phyloP scores from a whole-genome alignment of 2,113 vertebrate genomes.

The Xiphorhynchus elegans region DNA sequence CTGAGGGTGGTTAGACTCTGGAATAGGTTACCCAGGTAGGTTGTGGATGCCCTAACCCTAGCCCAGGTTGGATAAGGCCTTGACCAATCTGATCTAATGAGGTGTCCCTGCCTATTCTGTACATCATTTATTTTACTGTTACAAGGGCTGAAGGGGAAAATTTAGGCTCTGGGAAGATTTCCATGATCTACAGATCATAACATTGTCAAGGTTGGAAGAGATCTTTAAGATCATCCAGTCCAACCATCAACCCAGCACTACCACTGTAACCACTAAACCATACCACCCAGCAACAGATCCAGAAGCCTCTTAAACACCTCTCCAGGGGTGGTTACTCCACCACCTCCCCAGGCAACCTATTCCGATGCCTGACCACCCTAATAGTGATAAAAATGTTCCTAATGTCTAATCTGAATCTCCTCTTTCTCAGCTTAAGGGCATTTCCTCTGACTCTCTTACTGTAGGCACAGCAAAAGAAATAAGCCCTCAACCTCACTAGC shows the following conservation, averaged over 20 bases:
- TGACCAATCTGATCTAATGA: not conserved
- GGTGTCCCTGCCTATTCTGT: not conserved
- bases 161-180: not conserved
- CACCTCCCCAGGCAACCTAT: not conserved
- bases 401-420: not conserved
- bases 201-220: not conserved
- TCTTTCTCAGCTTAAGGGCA: not conserved
- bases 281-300: not conserved
- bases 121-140: not conserved
- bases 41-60: not conserved
- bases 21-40: not conserved
- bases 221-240: not conserved
- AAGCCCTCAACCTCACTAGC: not conserved
- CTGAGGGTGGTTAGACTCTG: not conserved
- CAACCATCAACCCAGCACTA: not conserved
- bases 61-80: not conserved
- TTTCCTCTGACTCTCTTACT: not conserved
- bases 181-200: not conserved
- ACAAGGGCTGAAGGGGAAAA: not conserved
- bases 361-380: not conserved
- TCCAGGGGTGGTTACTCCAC: not conserved
- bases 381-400: not conserved
- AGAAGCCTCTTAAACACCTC: not conserved
- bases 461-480: fast-evolving
- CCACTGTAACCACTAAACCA: not conserved